Conservation (phyloP, 92 coral and sea anemone species). For the Zoanthus sansibaricus region DNA sequence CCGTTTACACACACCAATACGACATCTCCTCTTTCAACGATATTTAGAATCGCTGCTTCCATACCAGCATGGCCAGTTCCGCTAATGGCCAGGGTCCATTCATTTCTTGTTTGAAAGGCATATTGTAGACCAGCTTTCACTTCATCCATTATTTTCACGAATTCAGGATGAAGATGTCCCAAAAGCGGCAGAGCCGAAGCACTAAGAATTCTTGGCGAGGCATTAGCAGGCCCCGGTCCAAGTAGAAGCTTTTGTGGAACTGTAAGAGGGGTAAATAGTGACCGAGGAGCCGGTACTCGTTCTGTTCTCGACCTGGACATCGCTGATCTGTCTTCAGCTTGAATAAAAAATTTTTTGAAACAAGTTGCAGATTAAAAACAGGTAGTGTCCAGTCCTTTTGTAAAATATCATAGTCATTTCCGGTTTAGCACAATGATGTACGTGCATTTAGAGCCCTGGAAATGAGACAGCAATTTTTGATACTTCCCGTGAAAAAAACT, state of each 20-base stretch:
- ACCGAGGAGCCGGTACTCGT: constrained; percentile 71
- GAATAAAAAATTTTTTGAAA: background rate
- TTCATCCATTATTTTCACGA: constrained; percentile 34
- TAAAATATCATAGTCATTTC: background rate
- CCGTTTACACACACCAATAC: constrained; percentile 43
- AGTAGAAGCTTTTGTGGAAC: constrained; percentile 84
- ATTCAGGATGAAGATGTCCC: constrained; percentile 91
- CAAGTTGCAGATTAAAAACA: background rate
- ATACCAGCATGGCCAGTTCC: constrained; percentile 51
- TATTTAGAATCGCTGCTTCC: constrained; percentile 45
- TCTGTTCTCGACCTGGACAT: constrained; percentile 16
- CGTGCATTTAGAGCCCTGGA: no score
- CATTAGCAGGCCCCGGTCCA: constrained; percentile 99
- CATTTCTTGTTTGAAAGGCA: constrained; percentile 48
- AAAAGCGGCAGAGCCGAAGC: constrained; percentile 90
- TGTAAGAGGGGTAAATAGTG: constrained; percentile 82
- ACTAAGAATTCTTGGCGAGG: constrained; percentile 77
- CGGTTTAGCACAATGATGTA: background rate
- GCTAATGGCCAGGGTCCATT: constrained; percentile 37
- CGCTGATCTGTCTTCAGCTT: background rate
- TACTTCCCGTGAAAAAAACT: no score
- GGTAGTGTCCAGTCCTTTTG: constrained; percentile 24
- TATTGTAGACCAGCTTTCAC: constrained; percentile 39
- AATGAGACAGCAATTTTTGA: no score
- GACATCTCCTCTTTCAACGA: constrained; percentile 42